A percentile compares a stretch with the other conserved stretches of the same genome.
Evolutionary conservation across 2,888 invertebrate species (phyloP).

Genomic region (Leucozona laternaria): DNA sequence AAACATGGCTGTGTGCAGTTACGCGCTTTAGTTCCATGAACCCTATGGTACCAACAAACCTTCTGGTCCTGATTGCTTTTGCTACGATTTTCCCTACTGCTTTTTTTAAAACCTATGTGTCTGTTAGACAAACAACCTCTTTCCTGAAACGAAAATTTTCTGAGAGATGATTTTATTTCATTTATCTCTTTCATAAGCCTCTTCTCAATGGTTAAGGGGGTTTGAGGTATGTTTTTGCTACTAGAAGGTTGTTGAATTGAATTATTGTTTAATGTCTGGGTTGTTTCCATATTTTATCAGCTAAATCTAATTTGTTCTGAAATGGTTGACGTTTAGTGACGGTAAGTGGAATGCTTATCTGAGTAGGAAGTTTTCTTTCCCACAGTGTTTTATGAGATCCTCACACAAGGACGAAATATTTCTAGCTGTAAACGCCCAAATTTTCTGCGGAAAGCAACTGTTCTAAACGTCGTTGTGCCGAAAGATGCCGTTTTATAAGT

Average conservation of each 20-base stretch:
- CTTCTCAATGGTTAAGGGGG: not conserved
- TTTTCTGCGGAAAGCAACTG: no score
- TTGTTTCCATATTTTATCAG: conserved; percentile 1
- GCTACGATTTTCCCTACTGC: no score
- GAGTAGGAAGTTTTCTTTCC: not conserved
- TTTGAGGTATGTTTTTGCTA: not conserved
- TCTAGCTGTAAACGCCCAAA: not conserved
- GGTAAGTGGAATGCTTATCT: not conserved
- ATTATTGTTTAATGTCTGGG: not conserved
- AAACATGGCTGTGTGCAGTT: no score
- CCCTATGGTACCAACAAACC: not conserved
- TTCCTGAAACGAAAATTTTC: not conserved
- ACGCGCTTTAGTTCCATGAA: not conserved
- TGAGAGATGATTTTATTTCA: not conserved
- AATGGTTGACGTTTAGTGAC: not conserved
- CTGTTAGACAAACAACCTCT: not conserved
- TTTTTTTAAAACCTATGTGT: not conserved
- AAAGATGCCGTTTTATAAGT: no score
- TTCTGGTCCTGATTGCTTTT: not conserved
- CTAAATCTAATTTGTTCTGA: not conserved
- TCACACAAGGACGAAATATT: not conserved
- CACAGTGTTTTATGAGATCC: not conserved
- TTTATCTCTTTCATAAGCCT: not conserved
- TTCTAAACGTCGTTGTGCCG: no score
- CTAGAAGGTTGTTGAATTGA: not conserved